Percentiles rank a stretch among this genome's conserved stretches.
These are phyloP conservation scores for Zoanthus sociatus DNA, from an alignment of 92 coral and sea anemone species.

Conservation along the genomic window DNA sequence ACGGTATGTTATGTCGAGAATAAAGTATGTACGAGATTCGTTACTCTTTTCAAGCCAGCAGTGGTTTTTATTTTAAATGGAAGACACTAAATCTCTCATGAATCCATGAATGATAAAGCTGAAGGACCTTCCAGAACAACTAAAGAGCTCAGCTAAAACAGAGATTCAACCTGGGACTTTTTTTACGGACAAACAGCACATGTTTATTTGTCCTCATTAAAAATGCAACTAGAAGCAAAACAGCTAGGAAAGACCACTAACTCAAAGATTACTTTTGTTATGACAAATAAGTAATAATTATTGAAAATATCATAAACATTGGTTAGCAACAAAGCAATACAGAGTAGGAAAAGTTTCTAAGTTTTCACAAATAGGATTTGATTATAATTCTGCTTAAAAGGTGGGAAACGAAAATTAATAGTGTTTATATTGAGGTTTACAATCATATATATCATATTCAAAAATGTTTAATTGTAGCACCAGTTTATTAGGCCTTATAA, in stretches of 20 bases:
- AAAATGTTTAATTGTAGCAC: too few relatives aligned
- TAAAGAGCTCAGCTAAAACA: neutral
- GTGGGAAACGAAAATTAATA: too few relatives aligned
- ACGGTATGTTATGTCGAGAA: conserved; percentile 10
- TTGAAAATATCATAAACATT: too few relatives aligned
- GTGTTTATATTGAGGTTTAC: too few relatives aligned
- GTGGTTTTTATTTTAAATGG: neutral
- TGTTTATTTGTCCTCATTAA: conserved; percentile 17
- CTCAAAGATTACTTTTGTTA: neutral
- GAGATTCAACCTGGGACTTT: neutral
- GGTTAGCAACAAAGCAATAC: neutral
- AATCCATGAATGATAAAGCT: neutral
- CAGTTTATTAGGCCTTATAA: too few relatives aligned
- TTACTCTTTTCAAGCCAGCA: neutral
- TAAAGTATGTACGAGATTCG: neutral
- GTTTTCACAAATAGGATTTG: neutral
- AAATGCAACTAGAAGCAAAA: conserved; percentile 30
- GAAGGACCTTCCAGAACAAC: neutral
- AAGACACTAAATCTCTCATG: neutral
- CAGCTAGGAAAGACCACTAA: conserved; percentile 23
- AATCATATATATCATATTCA: too few relatives aligned
- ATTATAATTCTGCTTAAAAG: too few relatives aligned
- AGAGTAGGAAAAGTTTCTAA: neutral
- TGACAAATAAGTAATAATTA: neutral
- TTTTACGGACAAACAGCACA: neutral